Base-by-base conservation (phyloP, 2,797 vertebrate genomes). In the Gephyroberyx darwinii region DNA sequence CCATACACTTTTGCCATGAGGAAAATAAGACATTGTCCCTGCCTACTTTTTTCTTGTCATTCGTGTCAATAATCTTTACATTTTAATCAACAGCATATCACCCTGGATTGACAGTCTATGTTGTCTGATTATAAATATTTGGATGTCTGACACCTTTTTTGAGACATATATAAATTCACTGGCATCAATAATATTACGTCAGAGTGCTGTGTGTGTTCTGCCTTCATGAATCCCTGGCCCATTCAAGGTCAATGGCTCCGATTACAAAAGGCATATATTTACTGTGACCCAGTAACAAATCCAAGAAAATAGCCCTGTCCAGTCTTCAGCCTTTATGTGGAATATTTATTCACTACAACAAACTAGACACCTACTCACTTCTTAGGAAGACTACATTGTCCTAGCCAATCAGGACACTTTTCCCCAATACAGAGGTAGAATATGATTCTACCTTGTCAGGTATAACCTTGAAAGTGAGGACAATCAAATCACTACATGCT, bases 221-320 rank as follows among this genome's bases (percentile, higher is more conserved):
- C 30, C 63, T 19, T 54, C 30, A 35, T 39, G 71, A 56, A 51
- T 71, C 47, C 17, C 59, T 43, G 37, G 30, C 51, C 19, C 64
- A 31, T 47, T 14, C 55, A 66, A 75, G 37, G 43, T 47, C 56
- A 16, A 68, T 26, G 20, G 19, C 56, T 67, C 57, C 9, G 48
- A 60, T 74, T 67, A 54, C 48, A 66, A 74, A 53, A 57, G 17
- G 12, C 2, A 14, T 35, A 37, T 39, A 39, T 17, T 52, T 31
- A 50, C 43, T 55, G 31, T 50, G 41, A 71, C 14, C 45, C 45
- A 51, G 58, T 9, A 8, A 43, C 16, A 48, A 31, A 39, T 43
- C 54, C 10, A 20, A 51, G 39, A 58, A 20, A 65, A 53, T 17
- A 13, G 35, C 56, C 26, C 7, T 45, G 55, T 41, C 26, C 26